Percentiles rank a stretch among this genome's conserved stretches.
Evolutionary conservation across 2,113 vertebrate species (phyloP).

Genomic region (Tragulus kanchil): DNA sequence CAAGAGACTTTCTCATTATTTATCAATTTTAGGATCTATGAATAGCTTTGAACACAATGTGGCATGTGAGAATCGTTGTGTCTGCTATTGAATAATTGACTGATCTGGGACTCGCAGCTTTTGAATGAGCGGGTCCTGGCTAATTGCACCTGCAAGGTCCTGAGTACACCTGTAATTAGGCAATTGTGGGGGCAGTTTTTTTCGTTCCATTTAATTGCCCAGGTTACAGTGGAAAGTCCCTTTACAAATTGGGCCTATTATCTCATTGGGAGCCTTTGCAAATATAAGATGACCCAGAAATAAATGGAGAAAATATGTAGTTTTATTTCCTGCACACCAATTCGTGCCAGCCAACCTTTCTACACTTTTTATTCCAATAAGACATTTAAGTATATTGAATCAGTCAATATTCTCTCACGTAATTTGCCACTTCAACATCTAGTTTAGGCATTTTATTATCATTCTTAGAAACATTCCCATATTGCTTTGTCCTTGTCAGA

Average conservation of each 20-base stretch:
- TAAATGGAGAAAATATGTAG: conserved; percentile 10
- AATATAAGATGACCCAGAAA: conserved; percentile 57
- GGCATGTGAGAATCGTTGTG: conserved; percentile 33
- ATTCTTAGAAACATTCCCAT: not conserved
- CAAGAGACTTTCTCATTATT: conserved; percentile 27
- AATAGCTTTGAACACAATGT: conserved; percentile 35
- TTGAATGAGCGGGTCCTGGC: conserved; percentile 12
- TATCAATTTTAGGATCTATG: not conserved
- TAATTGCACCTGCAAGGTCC: conserved; percentile 46
- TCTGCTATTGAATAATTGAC: not conserved
- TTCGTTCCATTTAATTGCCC: conserved; percentile 30
- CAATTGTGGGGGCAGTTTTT: conserved; percentile 12
- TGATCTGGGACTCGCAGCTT: not conserved
- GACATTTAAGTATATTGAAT: not conserved
- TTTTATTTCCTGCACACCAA: conserved; percentile 24
- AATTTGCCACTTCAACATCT: not conserved
- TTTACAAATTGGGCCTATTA: conserved; percentile 13
- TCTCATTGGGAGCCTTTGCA: conserved; percentile 55
- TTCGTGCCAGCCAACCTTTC: not conserved
- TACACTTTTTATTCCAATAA: not conserved
- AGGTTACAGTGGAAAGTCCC: not conserved
- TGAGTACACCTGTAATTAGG: conserved; percentile 42
- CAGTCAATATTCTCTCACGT: not conserved
- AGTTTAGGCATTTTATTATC: not conserved
- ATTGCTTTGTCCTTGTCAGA: too few species aligned